phyloP scores from a whole-genome alignment of 92 coral and sea anemone genomes.

The Porites evermanni region DNA sequence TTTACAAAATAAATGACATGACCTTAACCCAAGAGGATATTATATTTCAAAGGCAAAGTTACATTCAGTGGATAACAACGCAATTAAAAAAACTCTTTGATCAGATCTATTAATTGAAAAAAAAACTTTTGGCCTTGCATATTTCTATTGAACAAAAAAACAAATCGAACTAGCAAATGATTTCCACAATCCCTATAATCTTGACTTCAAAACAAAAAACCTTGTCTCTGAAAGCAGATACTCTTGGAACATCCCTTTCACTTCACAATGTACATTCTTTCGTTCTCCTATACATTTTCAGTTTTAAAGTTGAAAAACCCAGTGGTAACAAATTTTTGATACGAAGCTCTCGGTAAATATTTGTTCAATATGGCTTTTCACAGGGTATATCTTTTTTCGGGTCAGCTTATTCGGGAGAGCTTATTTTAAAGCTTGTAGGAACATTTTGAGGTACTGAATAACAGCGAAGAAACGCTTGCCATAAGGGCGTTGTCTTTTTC shows the following conservation, averaged over 20 bases:
- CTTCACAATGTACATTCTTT: too few species aligned
- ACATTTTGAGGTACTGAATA: too few species aligned
- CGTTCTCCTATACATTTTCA: too few species aligned
- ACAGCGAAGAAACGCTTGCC: too few species aligned
- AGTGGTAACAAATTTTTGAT: too few species aligned
- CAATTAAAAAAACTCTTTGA: background rate
- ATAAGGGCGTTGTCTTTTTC: background rate
- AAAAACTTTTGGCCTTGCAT: background rate
- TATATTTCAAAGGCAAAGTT: constrained; percentile 29
- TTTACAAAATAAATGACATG: background rate
- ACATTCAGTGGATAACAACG: constrained; percentile 2
- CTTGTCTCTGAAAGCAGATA: constrained; percentile 9
- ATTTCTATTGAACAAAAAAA: background rate
- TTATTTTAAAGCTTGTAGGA: too few species aligned
- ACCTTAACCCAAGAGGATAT: constrained; percentile 3
- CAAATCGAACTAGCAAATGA: background rate
- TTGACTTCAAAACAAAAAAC: constrained; percentile 14
- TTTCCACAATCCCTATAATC: background rate
- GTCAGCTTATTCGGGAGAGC: too few species aligned
- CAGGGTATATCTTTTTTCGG: too few species aligned
- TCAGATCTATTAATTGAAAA: background rate
- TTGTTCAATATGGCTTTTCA: too few species aligned
- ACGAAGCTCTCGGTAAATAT: too few species aligned
- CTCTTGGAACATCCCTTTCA: background rate
- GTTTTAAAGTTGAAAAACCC: too few species aligned